A percentile compares a stretch with the other conserved stretches of the same genome.
phyloP scores from a whole-genome alignment of 2,113 vertebrate species.

The Dromas ardeola region DNA sequence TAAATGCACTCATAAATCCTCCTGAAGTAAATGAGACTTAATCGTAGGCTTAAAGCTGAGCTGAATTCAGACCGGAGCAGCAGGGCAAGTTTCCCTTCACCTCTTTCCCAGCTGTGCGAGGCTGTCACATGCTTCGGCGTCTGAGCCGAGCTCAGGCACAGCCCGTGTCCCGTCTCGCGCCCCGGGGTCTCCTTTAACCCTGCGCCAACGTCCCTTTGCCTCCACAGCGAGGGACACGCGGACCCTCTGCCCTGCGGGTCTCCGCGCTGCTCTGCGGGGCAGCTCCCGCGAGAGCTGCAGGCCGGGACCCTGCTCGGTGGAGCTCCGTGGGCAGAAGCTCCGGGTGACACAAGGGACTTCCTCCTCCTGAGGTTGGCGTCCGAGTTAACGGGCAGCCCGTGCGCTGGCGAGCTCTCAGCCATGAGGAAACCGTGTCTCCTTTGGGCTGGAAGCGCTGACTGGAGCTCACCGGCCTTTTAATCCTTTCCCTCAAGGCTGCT shows the following conservation, averaged over 20 bases:
- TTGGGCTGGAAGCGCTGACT: neutral
- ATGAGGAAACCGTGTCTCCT: neutral
- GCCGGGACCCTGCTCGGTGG: rapidly evolving
- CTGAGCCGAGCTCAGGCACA: neutral
- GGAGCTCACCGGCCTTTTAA: neutral
- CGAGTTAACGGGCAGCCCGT: no score
- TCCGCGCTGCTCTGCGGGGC: neutral
- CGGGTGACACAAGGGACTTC: rapidly evolving
- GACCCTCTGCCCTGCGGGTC: no score
- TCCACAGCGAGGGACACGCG: rapidly evolving
- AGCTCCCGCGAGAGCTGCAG: neutral
- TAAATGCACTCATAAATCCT: constrained; percentile 50
- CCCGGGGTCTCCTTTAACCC: neutral
- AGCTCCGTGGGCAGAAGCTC: neutral
- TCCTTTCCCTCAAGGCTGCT: neutral
- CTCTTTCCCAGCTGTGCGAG: neutral
- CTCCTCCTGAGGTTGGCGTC: rapidly evolving
- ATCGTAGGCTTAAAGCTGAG: neutral
- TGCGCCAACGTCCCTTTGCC: neutral
- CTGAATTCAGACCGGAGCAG: neutral
- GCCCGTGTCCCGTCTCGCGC: rapidly evolving
- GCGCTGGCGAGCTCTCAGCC: neutral
- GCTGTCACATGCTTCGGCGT: neutral
- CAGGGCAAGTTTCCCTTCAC: neutral
- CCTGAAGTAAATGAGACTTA: constrained; percentile 32